phyloP scores from a whole-genome alignment of 2,888 invertebrate species.

The Calephelis perditalis region DNA sequence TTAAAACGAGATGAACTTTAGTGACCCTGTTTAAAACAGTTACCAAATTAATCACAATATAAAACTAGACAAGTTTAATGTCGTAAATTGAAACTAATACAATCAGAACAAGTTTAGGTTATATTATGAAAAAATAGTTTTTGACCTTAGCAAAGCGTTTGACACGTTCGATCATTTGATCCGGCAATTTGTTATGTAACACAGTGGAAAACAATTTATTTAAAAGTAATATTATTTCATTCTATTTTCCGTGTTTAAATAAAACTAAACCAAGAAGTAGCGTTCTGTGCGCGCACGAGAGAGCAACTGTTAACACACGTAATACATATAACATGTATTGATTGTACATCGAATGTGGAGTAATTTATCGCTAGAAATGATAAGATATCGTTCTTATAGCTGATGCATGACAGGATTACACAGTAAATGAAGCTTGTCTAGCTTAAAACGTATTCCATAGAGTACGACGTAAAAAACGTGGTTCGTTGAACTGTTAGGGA shows the following conservation, averaged over 20 bases:
- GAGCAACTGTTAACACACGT: conserved; percentile 61
- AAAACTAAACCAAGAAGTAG: conserved; percentile 34
- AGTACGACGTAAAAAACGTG: neutral
- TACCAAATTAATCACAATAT: neutral
- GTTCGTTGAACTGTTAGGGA: conserved; percentile 30
- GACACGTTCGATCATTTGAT: neutral
- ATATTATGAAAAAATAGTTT: neutral
- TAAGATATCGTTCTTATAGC: conserved; percentile 49
- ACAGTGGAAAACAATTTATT: too few species aligned
- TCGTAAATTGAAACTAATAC: neutral
- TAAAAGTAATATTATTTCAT: neutral
- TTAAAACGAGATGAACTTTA: neutral
- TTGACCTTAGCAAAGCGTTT: neutral
- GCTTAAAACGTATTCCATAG: neutral
- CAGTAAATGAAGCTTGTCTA: neutral
- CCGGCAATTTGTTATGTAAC: too few species aligned
- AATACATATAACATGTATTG: conserved; percentile 52
- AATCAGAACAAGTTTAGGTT: conserved; percentile 4
- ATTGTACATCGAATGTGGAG: conserved; percentile 62
- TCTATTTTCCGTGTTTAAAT: conserved; percentile 4
- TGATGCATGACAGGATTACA: conserved; percentile 24
- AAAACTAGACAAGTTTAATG: conserved; percentile 1
- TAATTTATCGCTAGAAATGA: conserved; percentile 64
- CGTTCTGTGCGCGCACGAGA: conserved; percentile 53
- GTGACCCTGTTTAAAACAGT: neutral